phyloP scores from a whole-genome alignment of 2,113 vertebrate species.

The Alligator mississippiensis region DNA sequence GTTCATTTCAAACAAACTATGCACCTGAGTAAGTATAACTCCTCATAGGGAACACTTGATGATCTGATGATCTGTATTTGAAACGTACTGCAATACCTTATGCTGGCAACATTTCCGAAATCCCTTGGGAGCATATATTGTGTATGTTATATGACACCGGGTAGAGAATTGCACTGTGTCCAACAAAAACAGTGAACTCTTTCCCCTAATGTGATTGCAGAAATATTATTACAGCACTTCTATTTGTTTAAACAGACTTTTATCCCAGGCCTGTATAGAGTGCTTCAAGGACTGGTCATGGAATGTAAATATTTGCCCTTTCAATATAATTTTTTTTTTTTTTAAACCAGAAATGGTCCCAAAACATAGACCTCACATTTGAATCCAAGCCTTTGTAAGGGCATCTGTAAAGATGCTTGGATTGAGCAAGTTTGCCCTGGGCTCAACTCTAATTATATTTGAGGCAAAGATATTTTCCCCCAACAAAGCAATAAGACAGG shows the following conservation, averaged over 20 bases:
- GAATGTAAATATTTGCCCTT: background rate
- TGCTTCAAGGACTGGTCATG: background rate
- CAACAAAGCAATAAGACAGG: background rate
- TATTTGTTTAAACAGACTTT: conserved; percentile 13
- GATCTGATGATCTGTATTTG: background rate
- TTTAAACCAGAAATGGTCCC: background rate
- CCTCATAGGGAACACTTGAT: background rate
- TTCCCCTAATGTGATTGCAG: background rate
- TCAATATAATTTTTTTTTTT: background rate
- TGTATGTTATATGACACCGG: background rate
- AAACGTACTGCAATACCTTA: background rate
- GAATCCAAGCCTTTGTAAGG: background rate
- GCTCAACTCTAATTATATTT: background rate
- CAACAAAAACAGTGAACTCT: background rate
- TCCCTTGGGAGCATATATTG: background rate
- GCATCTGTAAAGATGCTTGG: background rate
- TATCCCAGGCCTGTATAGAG: background rate
- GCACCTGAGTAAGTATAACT: background rate
- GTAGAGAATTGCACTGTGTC: background rate
- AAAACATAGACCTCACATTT: background rate
- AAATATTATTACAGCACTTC: background rate
- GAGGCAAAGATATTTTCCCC: background rate
- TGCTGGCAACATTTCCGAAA: background rate
- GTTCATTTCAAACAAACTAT: background rate
- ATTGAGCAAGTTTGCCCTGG: background rate